Evolutionary conservation across 2,888 invertebrate species (phyloP), one percentile per base, ranked within the genome.

Genomic region (Seladonia tumulorum): DNA sequence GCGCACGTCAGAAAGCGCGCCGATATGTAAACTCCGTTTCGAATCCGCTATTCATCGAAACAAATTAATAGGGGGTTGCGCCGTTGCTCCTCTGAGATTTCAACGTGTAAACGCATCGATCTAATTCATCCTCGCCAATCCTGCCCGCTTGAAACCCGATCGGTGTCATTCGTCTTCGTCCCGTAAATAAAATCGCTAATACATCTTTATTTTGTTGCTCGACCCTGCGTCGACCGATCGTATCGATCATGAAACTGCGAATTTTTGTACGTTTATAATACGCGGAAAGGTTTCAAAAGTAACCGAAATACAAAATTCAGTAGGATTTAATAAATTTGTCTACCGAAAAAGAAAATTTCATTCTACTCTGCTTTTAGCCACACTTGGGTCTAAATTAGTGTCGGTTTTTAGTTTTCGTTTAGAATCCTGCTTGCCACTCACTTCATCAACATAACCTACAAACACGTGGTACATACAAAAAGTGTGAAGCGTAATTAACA

Each of bases 1-100:
- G 53, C 72, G 68, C 76, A 10, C 16, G 73, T 63, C 79, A 57
- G 47, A 68, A 75, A 76, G 45, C 53, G 47, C 82, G 60, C 29
- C 74, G 29, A 78, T 78, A 63, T 49, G 74, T 77, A 71, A 60
- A 25, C 39, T 57, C 16, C 35, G 14, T 18, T 57, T 8, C 76
- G 68, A 60, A 57, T 78, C 39, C 68, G 14, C 76, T 14, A 53
- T 79, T 60, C 60, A 68, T 76, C 49, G 4, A 8, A 72, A 79
- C 73, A 74, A 29, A 78, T 74, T 66, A 18, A 18, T 42, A 70
- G 14, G n/a, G 42, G 70, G 5, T 39, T 39, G 70, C 12, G 5
- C 4, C 12, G 42, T n/a, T 22, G n/a, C 39, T 42, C 39, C 42
- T 70, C n/a, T 12, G 42, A n/a, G n/a, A 70, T 70, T n/a, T 12